A percentile compares a stretch with the other conserved stretches of the same genome.
Evolutionary conservation across 2,113 vertebrate genomes (phyloP).

Genomic region (Strigops habroptila): DNA sequence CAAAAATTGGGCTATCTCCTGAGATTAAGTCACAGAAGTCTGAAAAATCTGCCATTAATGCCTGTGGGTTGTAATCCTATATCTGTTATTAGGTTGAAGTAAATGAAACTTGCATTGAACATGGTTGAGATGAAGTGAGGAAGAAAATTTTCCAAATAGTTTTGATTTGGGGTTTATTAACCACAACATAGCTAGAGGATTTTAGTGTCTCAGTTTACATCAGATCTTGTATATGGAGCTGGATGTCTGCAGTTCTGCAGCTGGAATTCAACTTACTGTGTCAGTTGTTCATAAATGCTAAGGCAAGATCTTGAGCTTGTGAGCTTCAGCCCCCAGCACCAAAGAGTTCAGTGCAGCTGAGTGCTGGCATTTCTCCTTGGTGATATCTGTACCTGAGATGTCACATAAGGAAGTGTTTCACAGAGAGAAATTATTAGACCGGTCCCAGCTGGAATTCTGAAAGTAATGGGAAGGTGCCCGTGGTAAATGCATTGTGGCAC

Average conservation of each 20-base stretch:
- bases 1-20: not conserved
- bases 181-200: not conserved
- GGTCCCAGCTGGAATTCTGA: not conserved
- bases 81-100: not conserved
- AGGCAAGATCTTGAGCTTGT: not conserved
- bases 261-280: not conserved
- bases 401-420: not conserved
- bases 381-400: not conserved
- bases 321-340: not conserved
- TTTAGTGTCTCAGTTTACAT: not conserved
- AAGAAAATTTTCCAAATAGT: not conserved
- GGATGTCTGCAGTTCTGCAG: not conserved
- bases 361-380: not conserved
- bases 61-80: not conserved
- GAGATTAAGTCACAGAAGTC: not conserved
- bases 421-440: not conserved
- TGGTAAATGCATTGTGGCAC: rapidly evolving
- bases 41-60: not conserved
- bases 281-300: not conserved
- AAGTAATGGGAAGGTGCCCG: not conserved
- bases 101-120: not conserved
- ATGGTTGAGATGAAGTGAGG: not conserved
- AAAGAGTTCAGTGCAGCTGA: not conserved
- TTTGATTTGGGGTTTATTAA: not conserved
- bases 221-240: not conserved